Conservation (phyloP, 2,113 vertebrate genomes). For the Ranitomeya imitator region DNA sequence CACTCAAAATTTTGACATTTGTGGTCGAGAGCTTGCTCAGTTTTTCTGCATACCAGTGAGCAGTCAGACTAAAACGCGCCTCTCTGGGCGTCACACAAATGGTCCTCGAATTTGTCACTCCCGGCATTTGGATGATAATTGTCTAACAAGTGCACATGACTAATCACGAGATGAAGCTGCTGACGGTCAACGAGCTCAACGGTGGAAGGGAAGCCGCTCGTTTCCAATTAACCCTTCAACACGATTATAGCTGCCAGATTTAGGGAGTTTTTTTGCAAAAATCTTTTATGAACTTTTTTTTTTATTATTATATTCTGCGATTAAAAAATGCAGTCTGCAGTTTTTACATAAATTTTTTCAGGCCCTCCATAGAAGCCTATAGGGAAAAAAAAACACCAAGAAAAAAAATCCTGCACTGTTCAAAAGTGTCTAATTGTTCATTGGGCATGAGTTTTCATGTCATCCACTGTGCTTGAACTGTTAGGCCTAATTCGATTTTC, state of each 20-base stretch:
- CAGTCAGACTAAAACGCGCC: background rate
- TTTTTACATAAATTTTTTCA: too few species aligned
- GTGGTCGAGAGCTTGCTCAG: background rate
- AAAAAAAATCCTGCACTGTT: too few species aligned
- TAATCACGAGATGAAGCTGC: conserved; percentile 38
- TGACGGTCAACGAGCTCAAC: background rate
- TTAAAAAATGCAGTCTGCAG: too few species aligned
- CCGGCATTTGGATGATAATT: background rate
- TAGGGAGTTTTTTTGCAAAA: background rate
- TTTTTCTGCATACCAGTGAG: conserved; percentile 8
- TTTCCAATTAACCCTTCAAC: conserved; percentile 22
- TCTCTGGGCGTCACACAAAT: background rate
- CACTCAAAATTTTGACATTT: conserved; percentile 14
- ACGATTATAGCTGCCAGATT: background rate
- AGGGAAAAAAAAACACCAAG: too few species aligned
- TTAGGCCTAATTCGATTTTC: too few species aligned
- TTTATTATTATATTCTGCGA: too few species aligned
- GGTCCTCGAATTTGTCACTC: conserved; percentile 26
- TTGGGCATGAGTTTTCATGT: too few species aligned
- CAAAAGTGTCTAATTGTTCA: too few species aligned
- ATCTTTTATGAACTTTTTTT: too few species aligned
- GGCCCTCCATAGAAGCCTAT: too few species aligned
- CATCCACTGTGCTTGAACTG: too few species aligned
- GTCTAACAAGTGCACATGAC: conserved; percentile 11
- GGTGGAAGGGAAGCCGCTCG: conserved; percentile 16